Percentiles rank a stretch among this genome's conserved stretches.
These are phyloP conservation scores for Zosterops pallidus DNA, from an alignment of 2,113 vertebrate genomes.

Conservation along the genomic window DNA sequence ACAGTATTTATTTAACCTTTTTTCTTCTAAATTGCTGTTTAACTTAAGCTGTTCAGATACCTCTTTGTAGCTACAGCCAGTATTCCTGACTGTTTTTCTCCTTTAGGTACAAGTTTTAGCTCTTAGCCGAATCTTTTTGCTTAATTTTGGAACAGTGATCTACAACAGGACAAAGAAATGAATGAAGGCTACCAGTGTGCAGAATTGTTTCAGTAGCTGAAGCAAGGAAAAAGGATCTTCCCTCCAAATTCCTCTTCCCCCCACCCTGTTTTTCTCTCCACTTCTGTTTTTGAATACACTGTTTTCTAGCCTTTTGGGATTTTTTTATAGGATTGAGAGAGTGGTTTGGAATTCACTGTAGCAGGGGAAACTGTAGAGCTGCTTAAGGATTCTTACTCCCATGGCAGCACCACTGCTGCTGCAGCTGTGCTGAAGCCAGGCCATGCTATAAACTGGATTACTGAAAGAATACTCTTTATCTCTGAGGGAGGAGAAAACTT, in stretches of 20 bases:
- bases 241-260: neutral
- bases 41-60: neutral
- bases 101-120: neutral
- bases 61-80: neutral
- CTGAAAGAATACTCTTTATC: neutral
- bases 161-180: neutral
- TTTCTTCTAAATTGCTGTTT: neutral
- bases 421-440: neutral
- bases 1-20: neutral
- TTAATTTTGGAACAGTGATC: neutral
- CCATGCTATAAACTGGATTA: neutral
- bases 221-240: neutral
- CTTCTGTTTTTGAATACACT: neutral
- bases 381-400: neutral
- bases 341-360: neutral
- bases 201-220: neutral
- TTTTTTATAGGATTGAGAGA: neutral
- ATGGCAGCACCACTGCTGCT: neutral
- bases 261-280: accelerated
- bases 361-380: neutral
- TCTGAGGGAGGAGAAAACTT: neutral
- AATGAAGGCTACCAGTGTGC: neutral
- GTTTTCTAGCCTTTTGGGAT: neutral
- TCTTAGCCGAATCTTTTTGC: neutral
- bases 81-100: neutral